A percentile compares a stretch with the other conserved stretches of the same genome.
Conservation (phyloP, 1,140 invertebrate species). For the Physella acuta region DNA sequence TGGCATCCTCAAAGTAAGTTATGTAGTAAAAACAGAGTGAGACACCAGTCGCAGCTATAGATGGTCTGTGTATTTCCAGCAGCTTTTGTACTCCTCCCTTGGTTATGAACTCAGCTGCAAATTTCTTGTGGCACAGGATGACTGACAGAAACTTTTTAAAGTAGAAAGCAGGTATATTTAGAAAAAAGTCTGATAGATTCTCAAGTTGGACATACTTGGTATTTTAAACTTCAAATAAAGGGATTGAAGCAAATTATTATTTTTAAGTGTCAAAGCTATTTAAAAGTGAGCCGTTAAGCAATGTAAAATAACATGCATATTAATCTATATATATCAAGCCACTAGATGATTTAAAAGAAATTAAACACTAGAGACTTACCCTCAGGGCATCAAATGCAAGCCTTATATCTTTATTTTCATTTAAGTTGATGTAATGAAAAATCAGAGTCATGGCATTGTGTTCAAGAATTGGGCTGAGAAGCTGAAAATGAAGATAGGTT, state of each 20-base stretch:
- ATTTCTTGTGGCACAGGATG: conserved; percentile 94
- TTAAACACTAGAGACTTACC: conserved; percentile 39
- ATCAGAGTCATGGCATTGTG: conserved; percentile 87
- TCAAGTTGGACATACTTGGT: too few relatives aligned
- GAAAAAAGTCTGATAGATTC: too few relatives aligned
- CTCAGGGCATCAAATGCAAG: conserved; percentile 86
- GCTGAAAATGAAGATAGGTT: conserved; percentile 67
- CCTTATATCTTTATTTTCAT: conserved; percentile 83
- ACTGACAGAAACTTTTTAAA: conserved; percentile 93
- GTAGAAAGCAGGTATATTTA: too few relatives aligned
- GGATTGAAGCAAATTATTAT: not conserved
- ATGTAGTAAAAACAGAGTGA: conserved; percentile 95
- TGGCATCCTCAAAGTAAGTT: conserved; percentile 94
- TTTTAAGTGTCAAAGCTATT: not conserved
- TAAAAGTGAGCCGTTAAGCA: too few relatives aligned
- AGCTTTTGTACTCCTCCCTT: conserved; percentile 79
- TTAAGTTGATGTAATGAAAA: conserved; percentile 85
- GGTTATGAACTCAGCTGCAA: conserved; percentile 91
- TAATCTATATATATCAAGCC: not conserved
- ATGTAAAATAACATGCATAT: not conserved
- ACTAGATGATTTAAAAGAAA: too few relatives aligned
- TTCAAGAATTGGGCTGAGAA: conserved; percentile 88
- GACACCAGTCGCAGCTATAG: conserved; percentile 91
- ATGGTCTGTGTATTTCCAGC: conserved; percentile 85
- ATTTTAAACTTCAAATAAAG: not conserved